Percentiles rank a stretch among this genome's conserved stretches.
Conservation (phyloP, 2,113 vertebrate genomes). For the Sinocyclocheilus grahami region DNA sequence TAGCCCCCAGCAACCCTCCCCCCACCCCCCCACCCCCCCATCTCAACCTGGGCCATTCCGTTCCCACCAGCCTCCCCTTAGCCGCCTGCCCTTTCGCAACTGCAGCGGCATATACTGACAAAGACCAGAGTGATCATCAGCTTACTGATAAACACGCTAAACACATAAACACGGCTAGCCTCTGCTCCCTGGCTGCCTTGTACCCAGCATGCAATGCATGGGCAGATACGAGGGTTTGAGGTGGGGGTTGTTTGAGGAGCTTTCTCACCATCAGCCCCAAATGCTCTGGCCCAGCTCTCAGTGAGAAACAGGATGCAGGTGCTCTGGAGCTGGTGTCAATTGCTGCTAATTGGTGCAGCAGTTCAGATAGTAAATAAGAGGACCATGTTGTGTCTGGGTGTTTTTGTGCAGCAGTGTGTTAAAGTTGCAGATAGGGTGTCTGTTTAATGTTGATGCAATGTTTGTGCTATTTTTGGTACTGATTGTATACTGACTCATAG, state of each 20-base stretch:
- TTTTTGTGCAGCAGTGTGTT: slow-evolving; percentile 16
- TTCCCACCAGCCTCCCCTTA: too few species aligned
- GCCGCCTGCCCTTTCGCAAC: too few species aligned
- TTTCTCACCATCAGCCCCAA: slow-evolving; percentile 54
- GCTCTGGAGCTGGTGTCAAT: slow-evolving; percentile 76
- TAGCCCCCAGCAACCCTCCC: not conserved
- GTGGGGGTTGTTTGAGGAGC: not conserved
- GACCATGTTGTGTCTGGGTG: slow-evolving; percentile 16
- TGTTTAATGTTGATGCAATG: not conserved
- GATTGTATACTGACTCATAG: not conserved
- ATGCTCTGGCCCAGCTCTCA: slow-evolving; percentile 69
- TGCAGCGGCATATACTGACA: too few species aligned
- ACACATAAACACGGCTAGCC: slow-evolving; percentile 31
- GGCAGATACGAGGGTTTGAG: slow-evolving; percentile 1
- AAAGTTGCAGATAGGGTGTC: slow-evolving; percentile 6
- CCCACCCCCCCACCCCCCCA: too few species aligned
- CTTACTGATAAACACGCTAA: slow-evolving; percentile 40
- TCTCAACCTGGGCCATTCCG: too few species aligned
- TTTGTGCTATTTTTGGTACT: not conserved
- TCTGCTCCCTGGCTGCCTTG: slow-evolving; percentile 20
- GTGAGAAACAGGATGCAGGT: slow-evolving; percentile 68
- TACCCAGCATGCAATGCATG: slow-evolving; percentile 22
- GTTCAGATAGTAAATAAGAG: slow-evolving; percentile 65
- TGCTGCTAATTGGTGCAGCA: slow-evolving; percentile 67
- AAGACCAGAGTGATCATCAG: slow-evolving; percentile 11